Evolutionary conservation across 2,888 invertebrate genomes (phyloP).

Genomic region (Hyposoter didymator): DNA sequence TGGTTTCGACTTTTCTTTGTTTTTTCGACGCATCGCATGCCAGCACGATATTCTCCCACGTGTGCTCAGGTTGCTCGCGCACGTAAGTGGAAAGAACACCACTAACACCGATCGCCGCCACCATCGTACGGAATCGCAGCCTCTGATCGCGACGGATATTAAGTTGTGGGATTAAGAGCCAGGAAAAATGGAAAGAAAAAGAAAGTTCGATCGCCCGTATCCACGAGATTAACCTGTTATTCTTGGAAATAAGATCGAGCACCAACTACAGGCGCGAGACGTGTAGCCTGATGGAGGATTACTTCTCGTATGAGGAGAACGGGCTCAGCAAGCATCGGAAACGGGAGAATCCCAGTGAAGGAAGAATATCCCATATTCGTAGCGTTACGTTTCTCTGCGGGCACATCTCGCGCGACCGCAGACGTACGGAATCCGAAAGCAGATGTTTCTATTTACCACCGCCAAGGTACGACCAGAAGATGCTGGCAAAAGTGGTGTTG

Average conservation of each 20-base stretch:
- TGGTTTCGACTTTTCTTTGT: constrained; percentile 9
- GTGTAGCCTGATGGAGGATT: constrained; percentile 46
- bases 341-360: constrained; percentile 74
- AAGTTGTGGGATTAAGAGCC: constrained; percentile 77
- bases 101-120: neutral
- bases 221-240: constrained; percentile 80
- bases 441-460: constrained; percentile 80
- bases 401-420: constrained; percentile 63
- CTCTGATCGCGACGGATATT: constrained; percentile 73
- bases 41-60: constrained; percentile 47
- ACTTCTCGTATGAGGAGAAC: constrained; percentile 36
- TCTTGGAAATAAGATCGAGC: constrained; percentile 50
- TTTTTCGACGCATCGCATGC: neutral
- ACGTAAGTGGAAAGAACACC: neutral
- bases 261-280: constrained; percentile 28
- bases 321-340: constrained; percentile 77
- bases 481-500: constrained; percentile 58
- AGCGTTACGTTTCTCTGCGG: constrained; percentile 22
- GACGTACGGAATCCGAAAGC: constrained; percentile 78
- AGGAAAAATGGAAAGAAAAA: constrained; percentile 70
- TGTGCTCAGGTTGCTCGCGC: constrained; percentile 32
- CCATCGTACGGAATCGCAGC: constrained; percentile 54
- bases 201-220: constrained; percentile 39
- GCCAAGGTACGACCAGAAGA: constrained; percentile 7
- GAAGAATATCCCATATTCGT: constrained; percentile 36